A percentile compares a stretch with the other conserved stretches of the same genome.
Evolutionary conservation across 2,888 invertebrate genomes (phyloP).

Genomic region (Oithona nana): DNA sequence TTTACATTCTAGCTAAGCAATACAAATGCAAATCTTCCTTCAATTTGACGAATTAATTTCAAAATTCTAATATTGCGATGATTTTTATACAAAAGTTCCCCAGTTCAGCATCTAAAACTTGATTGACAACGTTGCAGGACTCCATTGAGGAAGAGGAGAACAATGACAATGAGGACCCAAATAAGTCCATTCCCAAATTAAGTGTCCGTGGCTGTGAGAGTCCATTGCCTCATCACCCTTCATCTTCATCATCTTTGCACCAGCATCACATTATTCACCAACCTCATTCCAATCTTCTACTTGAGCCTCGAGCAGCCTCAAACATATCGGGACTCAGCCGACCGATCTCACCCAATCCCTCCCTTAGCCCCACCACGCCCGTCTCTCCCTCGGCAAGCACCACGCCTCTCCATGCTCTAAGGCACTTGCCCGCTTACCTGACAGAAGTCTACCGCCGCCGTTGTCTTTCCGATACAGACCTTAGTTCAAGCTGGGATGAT

Average conservation of each 20-base stretch:
- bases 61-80: too few relatives aligned
- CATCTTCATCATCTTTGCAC: background rate
- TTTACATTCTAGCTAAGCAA: too few relatives aligned
- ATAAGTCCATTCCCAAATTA: background rate
- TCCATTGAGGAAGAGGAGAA: slow-evolving; percentile 28
- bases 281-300: background rate
- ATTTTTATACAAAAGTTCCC: too few relatives aligned
- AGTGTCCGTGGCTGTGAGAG: slow-evolving; percentile 4
- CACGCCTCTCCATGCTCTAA: slow-evolving; percentile 21
- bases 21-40: too few relatives aligned
- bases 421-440: slow-evolving; percentile 29
- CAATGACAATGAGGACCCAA: background rate
- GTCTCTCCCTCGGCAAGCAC: slow-evolving; percentile 23
- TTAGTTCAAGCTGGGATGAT: slow-evolving; percentile 22
- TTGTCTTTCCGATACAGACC: slow-evolving; percentile 46
- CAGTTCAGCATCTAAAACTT: too few relatives aligned
- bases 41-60: too few relatives aligned
- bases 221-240: background rate
- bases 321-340: slow-evolving; percentile 19
- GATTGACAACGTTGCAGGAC: too few relatives aligned
- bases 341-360: slow-evolving; percentile 22
- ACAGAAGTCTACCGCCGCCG: slow-evolving; percentile 40
- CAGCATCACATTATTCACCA: background rate
- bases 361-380: slow-evolving; percentile 22
- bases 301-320: too few relatives aligned